Conservation (phyloP, 1,140 invertebrate genomes). For the Centruroides sculpturatus region DNA sequence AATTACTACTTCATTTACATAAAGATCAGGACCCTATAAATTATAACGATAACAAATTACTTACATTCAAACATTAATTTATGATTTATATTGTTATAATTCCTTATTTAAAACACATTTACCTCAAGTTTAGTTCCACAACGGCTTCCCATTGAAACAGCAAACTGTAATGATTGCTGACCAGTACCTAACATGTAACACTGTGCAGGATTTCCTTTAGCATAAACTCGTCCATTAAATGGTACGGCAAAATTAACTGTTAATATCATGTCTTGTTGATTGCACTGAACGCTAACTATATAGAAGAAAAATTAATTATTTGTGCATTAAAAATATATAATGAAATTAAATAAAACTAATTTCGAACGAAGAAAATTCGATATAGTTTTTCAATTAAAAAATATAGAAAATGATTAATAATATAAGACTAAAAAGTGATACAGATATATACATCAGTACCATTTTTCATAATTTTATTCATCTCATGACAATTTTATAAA, state of each 20-base stretch:
- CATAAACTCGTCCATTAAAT: conserved; percentile 37
- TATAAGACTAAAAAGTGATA: too few relatives aligned
- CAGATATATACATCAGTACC: too few relatives aligned
- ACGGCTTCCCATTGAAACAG: conserved; percentile 11
- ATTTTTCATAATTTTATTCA: too few relatives aligned
- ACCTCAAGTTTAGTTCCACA: conserved; percentile 12
- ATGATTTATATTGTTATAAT: background rate
- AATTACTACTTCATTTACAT: conserved; percentile 37
- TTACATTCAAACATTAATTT: too few relatives aligned
- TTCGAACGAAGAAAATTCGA: too few relatives aligned
- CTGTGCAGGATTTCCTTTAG: conserved; percentile 35
- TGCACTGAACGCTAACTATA: conserved; percentile 37
- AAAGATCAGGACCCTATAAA: conserved; percentile 11
- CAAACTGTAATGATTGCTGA: conserved; percentile 26
- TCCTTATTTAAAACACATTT: background rate
- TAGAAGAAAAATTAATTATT: background rate
- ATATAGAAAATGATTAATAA: too few relatives aligned
- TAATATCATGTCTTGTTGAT: conserved; percentile 36
- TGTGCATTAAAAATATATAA: too few relatives aligned
- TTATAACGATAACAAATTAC: too few relatives aligned
- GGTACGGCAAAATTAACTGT: conserved; percentile 34
- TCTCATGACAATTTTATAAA: too few relatives aligned
- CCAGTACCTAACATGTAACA: conserved; percentile 38
- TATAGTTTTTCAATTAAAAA: too few relatives aligned
- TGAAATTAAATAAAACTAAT: too few relatives aligned